Evolutionary conservation across 2,797 vertebrate genomes (phyloP).

Genomic region (Triplophysa bombifrons): DNA sequence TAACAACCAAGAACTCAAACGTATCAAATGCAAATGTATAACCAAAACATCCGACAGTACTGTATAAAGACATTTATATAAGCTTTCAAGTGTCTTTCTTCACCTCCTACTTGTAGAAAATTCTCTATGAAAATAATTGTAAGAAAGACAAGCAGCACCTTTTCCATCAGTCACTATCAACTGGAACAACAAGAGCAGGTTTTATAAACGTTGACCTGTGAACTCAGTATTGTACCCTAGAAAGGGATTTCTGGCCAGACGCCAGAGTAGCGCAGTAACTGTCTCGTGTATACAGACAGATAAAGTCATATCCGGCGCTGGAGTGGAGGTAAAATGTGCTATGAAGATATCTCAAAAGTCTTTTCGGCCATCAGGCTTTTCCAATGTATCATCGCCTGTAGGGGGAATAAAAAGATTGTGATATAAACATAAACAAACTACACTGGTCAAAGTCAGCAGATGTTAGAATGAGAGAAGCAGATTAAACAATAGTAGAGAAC

Average conservation of each 20-base stretch:
- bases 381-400: constrained; percentile 40
- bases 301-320: not conserved
- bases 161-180: constrained; percentile 32
- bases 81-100: constrained; percentile 26
- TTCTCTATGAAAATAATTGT: constrained; percentile 34
- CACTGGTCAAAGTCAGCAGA: not conserved
- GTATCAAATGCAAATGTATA: constrained; percentile 53
- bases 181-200: constrained; percentile 32
- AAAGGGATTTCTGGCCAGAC: constrained; percentile 14
- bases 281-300: not conserved
- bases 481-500: not conserved
- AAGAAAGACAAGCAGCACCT: constrained; percentile 46
- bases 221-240: constrained; percentile 45
- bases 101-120: constrained; percentile 27
- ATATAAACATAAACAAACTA: not conserved
- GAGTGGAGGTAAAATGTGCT: constrained; percentile 38
- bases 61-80: constrained; percentile 37
- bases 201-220: constrained; percentile 39
- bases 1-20: constrained; percentile 1
- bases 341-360: not conserved
- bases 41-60: constrained; percentile 37
- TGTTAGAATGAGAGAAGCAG: not conserved
- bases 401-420: constrained; percentile 4
- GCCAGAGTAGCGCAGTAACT: constrained; percentile 15
- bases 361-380: constrained; percentile 30